Conservation (phyloP, 2,888 invertebrate species). For the Cerceris ruficornis region DNA sequence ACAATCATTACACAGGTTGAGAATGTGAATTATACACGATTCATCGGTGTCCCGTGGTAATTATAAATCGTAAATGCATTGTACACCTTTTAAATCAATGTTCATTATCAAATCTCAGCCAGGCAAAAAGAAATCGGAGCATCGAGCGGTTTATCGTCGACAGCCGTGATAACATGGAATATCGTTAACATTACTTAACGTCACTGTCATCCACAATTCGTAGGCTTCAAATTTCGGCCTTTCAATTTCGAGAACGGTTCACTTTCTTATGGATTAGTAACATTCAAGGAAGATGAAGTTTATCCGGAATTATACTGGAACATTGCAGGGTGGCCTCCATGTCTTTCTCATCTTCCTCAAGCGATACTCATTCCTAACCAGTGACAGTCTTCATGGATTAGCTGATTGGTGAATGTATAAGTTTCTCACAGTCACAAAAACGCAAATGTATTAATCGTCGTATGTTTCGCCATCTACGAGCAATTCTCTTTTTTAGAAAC, state of each 20-base stretch:
- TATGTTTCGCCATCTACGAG: no score
- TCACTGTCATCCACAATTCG: conserved; percentile 5
- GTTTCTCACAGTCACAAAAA: no score
- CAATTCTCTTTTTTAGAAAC: no score
- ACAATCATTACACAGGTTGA: conserved; percentile 40
- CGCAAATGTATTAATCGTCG: no score
- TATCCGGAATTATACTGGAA: conserved; percentile 11
- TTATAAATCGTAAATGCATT: neutral
- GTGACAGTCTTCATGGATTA: neutral
- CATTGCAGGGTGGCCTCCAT: conserved; percentile 38
- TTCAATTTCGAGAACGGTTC: neutral
- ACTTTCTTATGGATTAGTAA: conserved; percentile 25
- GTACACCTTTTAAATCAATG: neutral
- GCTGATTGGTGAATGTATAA: no score
- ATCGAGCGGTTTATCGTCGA: conserved; percentile 26
- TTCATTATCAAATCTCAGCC: conserved; percentile 8
- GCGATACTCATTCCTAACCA: conserved; percentile 27
- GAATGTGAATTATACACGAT: conserved; percentile 11
- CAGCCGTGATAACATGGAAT: conserved; percentile 14
- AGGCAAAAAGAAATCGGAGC: neutral
- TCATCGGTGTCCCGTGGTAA: conserved; percentile 8
- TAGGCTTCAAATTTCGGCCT: neutral
- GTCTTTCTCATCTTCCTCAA: conserved; percentile 12
- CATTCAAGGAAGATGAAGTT: conserved; percentile 23
- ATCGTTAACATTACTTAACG: conserved; percentile 25